phyloP scores from a whole-genome alignment of 2,797 vertebrate genomes.

The Esox lucius region DNA sequence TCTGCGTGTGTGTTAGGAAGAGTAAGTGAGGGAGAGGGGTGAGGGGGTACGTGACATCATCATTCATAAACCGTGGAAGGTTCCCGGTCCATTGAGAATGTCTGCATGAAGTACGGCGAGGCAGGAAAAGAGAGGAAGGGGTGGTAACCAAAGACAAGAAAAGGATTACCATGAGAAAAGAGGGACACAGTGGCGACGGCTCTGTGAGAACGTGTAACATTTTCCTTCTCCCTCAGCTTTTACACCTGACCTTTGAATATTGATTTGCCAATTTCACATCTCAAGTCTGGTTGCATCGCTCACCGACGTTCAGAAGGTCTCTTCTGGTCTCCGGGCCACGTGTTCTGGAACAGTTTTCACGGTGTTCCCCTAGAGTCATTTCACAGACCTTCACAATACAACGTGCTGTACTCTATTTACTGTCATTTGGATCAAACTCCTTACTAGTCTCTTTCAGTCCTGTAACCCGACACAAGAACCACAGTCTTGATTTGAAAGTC shows the following conservation, averaged over 20 bases:
- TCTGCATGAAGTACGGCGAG: conserved; percentile 22
- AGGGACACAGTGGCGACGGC: conserved; percentile 14
- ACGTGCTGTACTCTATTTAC: too few relatives aligned
- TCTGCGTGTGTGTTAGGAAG: conserved; percentile 14
- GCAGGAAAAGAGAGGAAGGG: conserved; percentile 10
- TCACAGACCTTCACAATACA: too few relatives aligned
- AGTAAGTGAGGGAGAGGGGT: conserved; percentile 10
- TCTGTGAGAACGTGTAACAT: conserved; percentile 24
- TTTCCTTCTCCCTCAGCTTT: conserved; percentile 15
- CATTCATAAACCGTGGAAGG: conserved; percentile 34
- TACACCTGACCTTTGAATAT: conserved; percentile 34
- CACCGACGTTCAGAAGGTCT: neutral
- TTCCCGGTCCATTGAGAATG: conserved; percentile 49
- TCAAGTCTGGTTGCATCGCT: neutral
- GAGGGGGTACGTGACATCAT: conserved; percentile 18
- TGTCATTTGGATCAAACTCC: too few relatives aligned
- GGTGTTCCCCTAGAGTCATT: too few relatives aligned
- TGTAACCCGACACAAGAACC: too few relatives aligned
- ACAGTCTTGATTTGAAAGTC: too few relatives aligned
- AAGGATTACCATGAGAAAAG: conserved; percentile 49
- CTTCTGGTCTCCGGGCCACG: neutral
- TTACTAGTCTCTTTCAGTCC: too few relatives aligned
- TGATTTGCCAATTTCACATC: neutral
- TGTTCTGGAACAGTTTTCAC: neutral
- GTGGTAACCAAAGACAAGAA: conserved; percentile 33